A percentile compares a stretch with the other conserved stretches of the same genome.
Evolutionary conservation across 2,797 vertebrate genomes (phyloP).

Genomic region (Onychomys leucogaster): DNA sequence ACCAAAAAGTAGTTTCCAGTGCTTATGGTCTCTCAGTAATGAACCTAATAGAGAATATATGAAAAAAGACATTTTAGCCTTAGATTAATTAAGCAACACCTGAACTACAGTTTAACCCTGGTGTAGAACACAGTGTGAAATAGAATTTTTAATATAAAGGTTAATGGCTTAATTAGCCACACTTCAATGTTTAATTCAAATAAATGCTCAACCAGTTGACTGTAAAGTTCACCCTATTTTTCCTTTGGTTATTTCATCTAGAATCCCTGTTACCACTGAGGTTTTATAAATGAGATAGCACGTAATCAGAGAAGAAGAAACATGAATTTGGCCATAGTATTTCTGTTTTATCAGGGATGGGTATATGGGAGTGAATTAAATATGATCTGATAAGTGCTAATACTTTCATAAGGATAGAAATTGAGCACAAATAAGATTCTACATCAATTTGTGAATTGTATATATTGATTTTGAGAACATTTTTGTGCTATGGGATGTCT

Average conservation of each 20-base stretch:
- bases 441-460: not conserved
- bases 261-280: not conserved
- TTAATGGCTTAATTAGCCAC: conserved; percentile 87
- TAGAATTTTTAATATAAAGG: conserved; percentile 86
- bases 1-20: not conserved
- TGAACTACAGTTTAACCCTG: conserved; percentile 78
- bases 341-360: not conserved
- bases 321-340: not conserved
- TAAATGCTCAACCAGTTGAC: conserved; percentile 78
- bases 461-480: not conserved
- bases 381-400: not conserved
- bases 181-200: conserved; percentile 87
- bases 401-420: not conserved
- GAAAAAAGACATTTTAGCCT: conserved; percentile 69
- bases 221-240: conserved; percentile 75
- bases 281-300: not conserved
- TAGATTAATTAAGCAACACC: conserved; percentile 84
- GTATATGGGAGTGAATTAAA: not conserved
- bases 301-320: not conserved
- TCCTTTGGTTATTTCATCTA: conserved; percentile 68
- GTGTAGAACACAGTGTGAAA: conserved; percentile 84
- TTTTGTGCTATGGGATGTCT: no score
- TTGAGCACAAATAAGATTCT: not conserved
- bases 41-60: conserved; percentile 75
- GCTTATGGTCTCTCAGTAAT: conserved; percentile 13